A percentile compares a stretch with the other conserved stretches of the same genome.
Evolutionary conservation across 2,797 vertebrate genomes (phyloP).

Genomic region (Anisognathus igniventris): DNA sequence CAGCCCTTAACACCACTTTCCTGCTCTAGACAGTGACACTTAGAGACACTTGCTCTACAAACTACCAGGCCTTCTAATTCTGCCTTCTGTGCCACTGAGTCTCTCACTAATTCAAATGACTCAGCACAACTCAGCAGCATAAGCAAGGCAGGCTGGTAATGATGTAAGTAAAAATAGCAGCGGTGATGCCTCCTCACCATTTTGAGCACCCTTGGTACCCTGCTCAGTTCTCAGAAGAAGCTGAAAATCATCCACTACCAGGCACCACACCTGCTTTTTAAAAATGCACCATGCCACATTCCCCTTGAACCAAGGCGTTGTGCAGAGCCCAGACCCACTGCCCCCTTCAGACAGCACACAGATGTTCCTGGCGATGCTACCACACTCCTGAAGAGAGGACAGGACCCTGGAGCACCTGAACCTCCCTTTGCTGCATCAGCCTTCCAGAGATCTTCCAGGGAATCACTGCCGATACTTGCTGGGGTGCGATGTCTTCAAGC

Average conservation of each 20-base stretch:
- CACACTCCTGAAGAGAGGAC: not conserved
- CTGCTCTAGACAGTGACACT: not conserved
- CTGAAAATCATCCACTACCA: not conserved
- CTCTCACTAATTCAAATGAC: not conserved
- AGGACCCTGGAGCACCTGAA: not conserved
- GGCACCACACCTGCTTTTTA: not conserved
- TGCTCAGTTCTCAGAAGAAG: not conserved
- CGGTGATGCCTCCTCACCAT: not conserved
- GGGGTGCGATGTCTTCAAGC: too few relatives aligned
- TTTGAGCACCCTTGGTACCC: not conserved
- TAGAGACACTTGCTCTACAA: not conserved
- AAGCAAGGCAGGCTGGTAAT: not conserved
- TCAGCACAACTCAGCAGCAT: not conserved
- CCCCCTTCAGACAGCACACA: not conserved
- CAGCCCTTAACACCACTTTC: not conserved
- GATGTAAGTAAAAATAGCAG: not conserved
- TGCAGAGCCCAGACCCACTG: not conserved
- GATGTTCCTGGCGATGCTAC: not conserved
- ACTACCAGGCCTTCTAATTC: not conserved
- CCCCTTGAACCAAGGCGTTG: accelerated
- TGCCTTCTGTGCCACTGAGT: not conserved
- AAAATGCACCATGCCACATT: not conserved
- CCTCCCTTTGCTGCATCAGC: not conserved
- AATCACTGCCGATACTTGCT: accelerated
- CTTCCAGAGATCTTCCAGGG: not conserved